Conservation (phyloP, 2,888 invertebrate genomes). For the Coleophora deauratella region DNA sequence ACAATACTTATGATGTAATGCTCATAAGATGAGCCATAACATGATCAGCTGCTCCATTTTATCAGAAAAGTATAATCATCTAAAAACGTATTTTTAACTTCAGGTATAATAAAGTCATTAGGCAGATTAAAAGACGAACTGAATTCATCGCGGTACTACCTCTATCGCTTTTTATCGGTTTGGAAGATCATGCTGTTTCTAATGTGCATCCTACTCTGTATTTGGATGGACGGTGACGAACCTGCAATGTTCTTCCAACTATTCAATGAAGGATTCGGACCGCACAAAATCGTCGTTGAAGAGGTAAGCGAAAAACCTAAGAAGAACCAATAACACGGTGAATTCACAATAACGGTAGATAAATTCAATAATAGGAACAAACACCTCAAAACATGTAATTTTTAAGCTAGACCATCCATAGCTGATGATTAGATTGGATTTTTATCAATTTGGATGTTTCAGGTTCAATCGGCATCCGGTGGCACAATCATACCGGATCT, state of each 20-base stretch:
- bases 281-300: conserved; percentile 85
- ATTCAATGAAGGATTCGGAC: conserved; percentile 82
- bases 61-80: no score
- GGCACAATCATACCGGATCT: conserved; percentile 81
- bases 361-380: no score
- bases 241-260: conserved; percentile 84
- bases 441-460: no score
- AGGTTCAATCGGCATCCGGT: conserved; percentile 76
- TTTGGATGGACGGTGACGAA: conserved; percentile 84
- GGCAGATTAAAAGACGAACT: conserved; percentile 87
- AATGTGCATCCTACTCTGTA: conserved; percentile 80
- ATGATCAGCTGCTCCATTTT: not conserved
- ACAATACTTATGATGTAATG: no score
- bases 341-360: no score
- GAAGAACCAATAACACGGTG: no score
- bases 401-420: no score
- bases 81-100: no score
- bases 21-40: no score
- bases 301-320: conserved; percentile 66
- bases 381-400: no score
- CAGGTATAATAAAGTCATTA: conserved; percentile 81
- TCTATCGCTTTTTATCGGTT: conserved; percentile 89
- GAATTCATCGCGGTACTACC: conserved; percentile 87
- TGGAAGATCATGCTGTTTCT: conserved; percentile 93
- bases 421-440: no score